Evolutionary conservation across 2,797 vertebrate species (phyloP).

Genomic region (Syngnathus rostellatus): DNA sequence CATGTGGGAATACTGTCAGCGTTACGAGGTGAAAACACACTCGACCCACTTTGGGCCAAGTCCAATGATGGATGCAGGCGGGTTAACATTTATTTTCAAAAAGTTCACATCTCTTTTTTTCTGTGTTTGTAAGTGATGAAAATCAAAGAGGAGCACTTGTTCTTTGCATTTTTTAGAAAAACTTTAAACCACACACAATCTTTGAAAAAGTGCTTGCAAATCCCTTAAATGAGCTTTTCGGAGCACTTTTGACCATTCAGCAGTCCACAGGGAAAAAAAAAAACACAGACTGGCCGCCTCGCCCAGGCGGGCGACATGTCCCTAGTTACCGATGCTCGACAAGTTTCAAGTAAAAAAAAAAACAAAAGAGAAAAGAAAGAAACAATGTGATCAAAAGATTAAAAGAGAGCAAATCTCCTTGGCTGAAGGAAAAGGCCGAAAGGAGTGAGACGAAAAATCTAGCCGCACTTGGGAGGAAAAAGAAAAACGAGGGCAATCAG

Average conservation of each 20-base stretch:
- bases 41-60: slow-evolving; percentile 67
- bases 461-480: slow-evolving; percentile 67
- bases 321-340: neutral
- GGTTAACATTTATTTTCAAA: slow-evolving; percentile 67
- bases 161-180: slow-evolving; percentile 58
- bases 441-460: slow-evolving; percentile 65
- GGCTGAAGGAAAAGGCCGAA: slow-evolving; percentile 74
- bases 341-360: slow-evolving; percentile 61
- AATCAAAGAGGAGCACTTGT: neutral
- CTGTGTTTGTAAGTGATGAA: neutral
- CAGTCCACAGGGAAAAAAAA: neutral
- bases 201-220: neutral
- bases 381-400: slow-evolving; percentile 68
- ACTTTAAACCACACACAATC: neutral
- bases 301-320: neutral
- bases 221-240: neutral
- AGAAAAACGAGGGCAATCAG: slow-evolving; percentile 40
- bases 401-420: slow-evolving; percentile 74
- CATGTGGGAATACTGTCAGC: slow-evolving; percentile 13
- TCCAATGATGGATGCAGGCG: slow-evolving; percentile 75
- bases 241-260: slow-evolving; percentile 3
- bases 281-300: neutral
- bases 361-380: slow-evolving; percentile 28
- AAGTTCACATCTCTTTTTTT: slow-evolving; percentile 72
- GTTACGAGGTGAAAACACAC: slow-evolving; percentile 52